Base-by-base conservation (phyloP, 2,888 invertebrate species). In the Nomada fabriciana region DNA sequence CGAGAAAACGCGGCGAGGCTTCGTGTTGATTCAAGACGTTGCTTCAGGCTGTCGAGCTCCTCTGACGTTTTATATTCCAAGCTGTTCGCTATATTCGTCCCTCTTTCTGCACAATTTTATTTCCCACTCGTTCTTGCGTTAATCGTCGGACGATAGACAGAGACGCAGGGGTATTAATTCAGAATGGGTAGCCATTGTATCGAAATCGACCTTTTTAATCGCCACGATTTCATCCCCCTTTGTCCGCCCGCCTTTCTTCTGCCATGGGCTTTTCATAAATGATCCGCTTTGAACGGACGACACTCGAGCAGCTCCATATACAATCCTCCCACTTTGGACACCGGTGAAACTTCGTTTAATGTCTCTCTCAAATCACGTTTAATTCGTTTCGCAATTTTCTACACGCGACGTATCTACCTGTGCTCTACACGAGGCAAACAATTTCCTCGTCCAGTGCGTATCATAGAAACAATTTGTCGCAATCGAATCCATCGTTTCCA, bases 1-100 rank as follows among this genome's bases (percentile, higher is more conserved):
- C 52, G 5, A 65, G 59, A 50, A 74, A 67, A 74, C 47, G 25
- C 20, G 15, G 11, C n/a, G 3, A 5, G 13, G 23, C 25, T n/a
- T 3, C 25, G 15, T 47, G 67, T 74, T 67, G 67, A 67, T 74
- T 43, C 74, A 74, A 74, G 67, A 74, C 74, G 67, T 52, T 60
- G 59, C 74, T 42, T 0, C 13, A n/a, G 74, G 74, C 74, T 42
- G 47, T 25, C 20, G 10, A 23, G 50, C 3, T 60, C 47, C 20
- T 13, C n/a, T 18, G 69, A 60, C 36, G 70, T 36, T 71, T 42
- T n/a, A 13, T 15, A 18, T 18, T 18, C 13, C 5, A 52, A 43
- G 53, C 47, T 13, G n/a, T 20, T 18, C 50, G 15, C 47, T n/a
- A 0, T 25, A 18, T 50, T 52, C 50, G 4, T 20, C 20, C 5